Evolutionary conservation across 2,113 vertebrate species (phyloP).

Genomic region (Lepisosteus oculatus): DNA sequence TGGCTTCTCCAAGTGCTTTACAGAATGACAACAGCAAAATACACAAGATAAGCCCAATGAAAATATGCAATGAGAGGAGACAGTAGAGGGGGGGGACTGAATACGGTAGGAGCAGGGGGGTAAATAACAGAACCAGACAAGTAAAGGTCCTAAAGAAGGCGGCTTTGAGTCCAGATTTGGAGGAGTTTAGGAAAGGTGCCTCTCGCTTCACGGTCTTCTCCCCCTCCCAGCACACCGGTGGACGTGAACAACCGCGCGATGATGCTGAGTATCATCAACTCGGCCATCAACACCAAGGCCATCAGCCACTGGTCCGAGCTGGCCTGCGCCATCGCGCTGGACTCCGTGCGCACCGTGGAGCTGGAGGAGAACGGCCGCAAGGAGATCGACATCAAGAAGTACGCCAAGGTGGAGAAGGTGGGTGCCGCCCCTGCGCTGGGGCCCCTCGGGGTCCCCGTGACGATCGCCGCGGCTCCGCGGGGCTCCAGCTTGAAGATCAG

Average conservation of each 20-base stretch:
- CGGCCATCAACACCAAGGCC: slow-evolving; percentile 82
- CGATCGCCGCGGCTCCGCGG: too few species aligned
- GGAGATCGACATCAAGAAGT: slow-evolving; percentile 97
- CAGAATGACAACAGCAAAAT: too few species aligned
- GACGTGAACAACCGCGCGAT: slow-evolving; percentile 77
- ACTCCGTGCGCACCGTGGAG: slow-evolving; percentile 87
- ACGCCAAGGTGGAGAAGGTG: slow-evolving; percentile 93
- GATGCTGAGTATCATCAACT: slow-evolving; percentile 93
- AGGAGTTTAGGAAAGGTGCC: too few species aligned
- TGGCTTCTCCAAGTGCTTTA: too few species aligned
- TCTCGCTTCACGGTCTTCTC: neutral
- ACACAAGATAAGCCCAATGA: too few species aligned
- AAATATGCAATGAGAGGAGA: too few species aligned
- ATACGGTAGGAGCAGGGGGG: too few species aligned
- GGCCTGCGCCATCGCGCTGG: slow-evolving; percentile 80
- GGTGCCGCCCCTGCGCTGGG: slow-evolving; percentile 37
- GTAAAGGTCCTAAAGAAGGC: too few species aligned
- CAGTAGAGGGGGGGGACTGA: too few species aligned
- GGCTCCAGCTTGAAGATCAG: too few species aligned
- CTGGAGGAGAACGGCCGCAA: slow-evolving; percentile 86
- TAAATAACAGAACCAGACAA: too few species aligned
- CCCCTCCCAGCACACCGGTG: slow-evolving; percentile 70
- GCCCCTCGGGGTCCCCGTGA: neutral
- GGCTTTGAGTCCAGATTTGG: too few species aligned
- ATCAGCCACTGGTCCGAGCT: slow-evolving; percentile 76